phyloP scores from a whole-genome alignment of 2,888 invertebrate genomes.

The Caradrina clavipalpis region DNA sequence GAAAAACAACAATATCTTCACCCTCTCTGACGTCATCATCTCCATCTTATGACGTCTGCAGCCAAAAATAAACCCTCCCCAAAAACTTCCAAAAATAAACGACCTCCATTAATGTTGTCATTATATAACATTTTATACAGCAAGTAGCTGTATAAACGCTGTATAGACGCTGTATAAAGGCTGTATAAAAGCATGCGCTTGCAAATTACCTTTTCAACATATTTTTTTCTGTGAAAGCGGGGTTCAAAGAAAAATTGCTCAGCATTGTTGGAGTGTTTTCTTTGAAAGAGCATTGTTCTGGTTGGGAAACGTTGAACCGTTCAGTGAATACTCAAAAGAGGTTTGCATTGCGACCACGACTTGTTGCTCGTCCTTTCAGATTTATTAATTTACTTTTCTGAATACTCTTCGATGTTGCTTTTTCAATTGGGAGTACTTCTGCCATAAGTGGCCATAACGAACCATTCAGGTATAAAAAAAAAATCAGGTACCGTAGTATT shows the following conservation, averaged over 20 bases:
- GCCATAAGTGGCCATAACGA: no score
- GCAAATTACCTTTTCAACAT: slow-evolving; percentile 44
- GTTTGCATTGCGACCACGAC: slow-evolving; percentile 40
- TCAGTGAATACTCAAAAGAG: slow-evolving; percentile 29
- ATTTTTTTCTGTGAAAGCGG: slow-evolving; percentile 37
- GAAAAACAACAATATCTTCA: not conserved
- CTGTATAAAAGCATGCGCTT: slow-evolving; percentile 15
- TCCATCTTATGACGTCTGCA: not conserved
- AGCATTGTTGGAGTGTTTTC: slow-evolving; percentile 53
- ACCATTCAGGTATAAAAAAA: no score
- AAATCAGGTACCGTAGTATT: no score
- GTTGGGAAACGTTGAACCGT: slow-evolving; percentile 40
- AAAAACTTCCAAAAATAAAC: not conserved
- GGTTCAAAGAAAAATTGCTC: slow-evolving; percentile 58
- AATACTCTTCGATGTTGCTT: not conserved
- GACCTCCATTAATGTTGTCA: slow-evolving; percentile 17
- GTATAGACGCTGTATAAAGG: no score
- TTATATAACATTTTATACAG: slow-evolving; percentile 17
- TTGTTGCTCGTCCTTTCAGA: slow-evolving; percentile 42
- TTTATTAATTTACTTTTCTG: slow-evolving; percentile 39
- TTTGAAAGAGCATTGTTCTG: slow-evolving; percentile 60
- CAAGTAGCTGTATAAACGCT: slow-evolving; percentile 4
- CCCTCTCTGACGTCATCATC: slow-evolving; percentile 2
- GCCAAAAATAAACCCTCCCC: not conserved
- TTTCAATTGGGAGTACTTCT: not conserved